Evolutionary conservation across 2,888 invertebrate genomes (phyloP), one percentile per base, ranked within the genome.

Genomic region (Lacanobia oleracea): DNA sequence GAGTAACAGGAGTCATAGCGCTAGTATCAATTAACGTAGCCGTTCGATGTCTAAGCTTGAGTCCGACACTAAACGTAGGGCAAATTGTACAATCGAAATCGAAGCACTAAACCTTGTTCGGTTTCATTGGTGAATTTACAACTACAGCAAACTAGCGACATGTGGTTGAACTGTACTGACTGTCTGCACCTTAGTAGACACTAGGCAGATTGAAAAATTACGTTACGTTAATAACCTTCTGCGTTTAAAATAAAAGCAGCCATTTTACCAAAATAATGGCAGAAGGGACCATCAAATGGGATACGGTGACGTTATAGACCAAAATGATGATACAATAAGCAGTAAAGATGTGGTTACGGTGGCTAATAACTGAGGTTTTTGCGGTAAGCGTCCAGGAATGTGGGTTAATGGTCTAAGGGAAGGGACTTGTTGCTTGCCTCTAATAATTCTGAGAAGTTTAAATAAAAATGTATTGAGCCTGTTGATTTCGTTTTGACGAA

Each of bases 401-500:
- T 59, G 8, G 57, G 61, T 65, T 75, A 65, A 72, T 67, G 45
- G 40, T 8, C 8, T 12, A 10, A 18, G 37, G 16, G 16, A 51
- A 23, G 23, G 33, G 10, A 77, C 77, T 65, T 77, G 74, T 79
- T 77, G 74, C 74, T 57, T 54, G n/a, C n/a, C 45, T 67, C 45
- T 37, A 73, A 53, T 51, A 37, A 40, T 51, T 23, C n/a, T 21
- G 27, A 48, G 40, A 33, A 45, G 16, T 50, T 64, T 27, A 57
- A 72, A 54, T 56, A 60, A 1, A 56, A 67, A 73, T 6, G 9
- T 4, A 27, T 4, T 9, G 56, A 23, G 27, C 21, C 40, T 56
- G 63, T 74, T 74, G 48, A 72, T 62, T 50, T 33, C 2, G 9
- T 54, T 21, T 23, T 14, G 54, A 48, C 18, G 14, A 48, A 48